Evolutionary conservation across 2,113 vertebrate species (phyloP).

Genomic region (Amphilophus citrinellus): DNA sequence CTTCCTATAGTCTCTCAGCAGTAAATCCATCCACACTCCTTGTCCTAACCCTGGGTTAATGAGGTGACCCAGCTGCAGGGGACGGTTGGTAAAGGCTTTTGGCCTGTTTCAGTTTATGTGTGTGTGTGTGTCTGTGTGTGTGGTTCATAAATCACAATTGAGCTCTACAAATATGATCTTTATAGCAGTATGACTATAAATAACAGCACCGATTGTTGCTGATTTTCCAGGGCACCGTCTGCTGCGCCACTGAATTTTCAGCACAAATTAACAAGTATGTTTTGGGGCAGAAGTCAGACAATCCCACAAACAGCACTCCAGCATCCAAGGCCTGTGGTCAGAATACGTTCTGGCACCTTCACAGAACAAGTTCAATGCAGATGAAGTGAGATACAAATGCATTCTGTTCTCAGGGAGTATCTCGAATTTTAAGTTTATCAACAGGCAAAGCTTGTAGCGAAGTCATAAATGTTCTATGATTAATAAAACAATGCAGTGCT

Average conservation of each 20-base stretch:
- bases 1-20: slow-evolving; percentile 13
- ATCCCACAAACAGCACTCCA: background rate
- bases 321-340: background rate
- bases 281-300: slow-evolving; percentile 17
- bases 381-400: too few relatives aligned
- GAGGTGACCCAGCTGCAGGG: slow-evolving; percentile 66
- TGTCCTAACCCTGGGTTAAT: slow-evolving; percentile 56
- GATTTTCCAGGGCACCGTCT: slow-evolving; percentile 16
- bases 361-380: background rate
- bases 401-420: too few relatives aligned
- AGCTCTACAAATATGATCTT: background rate
- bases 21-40: slow-evolving; percentile 59
- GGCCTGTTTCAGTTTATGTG: background rate
- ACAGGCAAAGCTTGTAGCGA: too few relatives aligned
- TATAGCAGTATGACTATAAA: slow-evolving; percentile 12
- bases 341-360: background rate
- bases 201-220: slow-evolving; percentile 24
- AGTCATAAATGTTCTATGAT: too few relatives aligned
- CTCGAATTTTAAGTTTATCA: too few relatives aligned
- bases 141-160: background rate
- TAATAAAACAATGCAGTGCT: too few relatives aligned
- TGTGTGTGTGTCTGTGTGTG: slow-evolving; percentile 10
- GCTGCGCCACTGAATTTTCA: slow-evolving; percentile 9
- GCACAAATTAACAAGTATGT: slow-evolving; percentile 14
- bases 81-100: background rate